A percentile compares a stretch with the other conserved stretches of the same genome.
Evolutionary conservation across 2,113 vertebrate species (phyloP).

Genomic region (Grallaria varia): DNA sequence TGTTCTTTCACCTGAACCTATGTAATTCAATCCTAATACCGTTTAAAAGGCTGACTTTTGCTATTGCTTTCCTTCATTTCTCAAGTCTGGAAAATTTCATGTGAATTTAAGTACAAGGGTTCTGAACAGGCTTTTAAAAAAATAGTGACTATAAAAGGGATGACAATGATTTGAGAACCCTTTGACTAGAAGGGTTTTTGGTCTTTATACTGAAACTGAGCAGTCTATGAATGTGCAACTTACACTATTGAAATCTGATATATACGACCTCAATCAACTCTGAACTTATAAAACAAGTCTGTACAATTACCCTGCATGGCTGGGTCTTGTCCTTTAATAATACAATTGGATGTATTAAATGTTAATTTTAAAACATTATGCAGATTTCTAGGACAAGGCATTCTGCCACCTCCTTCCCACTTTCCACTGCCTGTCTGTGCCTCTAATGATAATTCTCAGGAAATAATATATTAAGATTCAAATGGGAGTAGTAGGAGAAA

Average conservation of each 20-base stretch:
- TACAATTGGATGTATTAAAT: constrained; percentile 9
- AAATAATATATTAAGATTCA: constrained; percentile 5
- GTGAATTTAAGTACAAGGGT: not conserved
- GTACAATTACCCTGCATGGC: not conserved
- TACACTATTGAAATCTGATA: not conserved
- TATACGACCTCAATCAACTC: not conserved
- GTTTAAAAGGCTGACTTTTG: not conserved
- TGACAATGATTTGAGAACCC: not conserved
- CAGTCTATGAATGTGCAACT: not conserved
- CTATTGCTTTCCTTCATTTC: not conserved
- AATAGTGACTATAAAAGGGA: not conserved
- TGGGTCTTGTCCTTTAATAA: constrained; percentile 25
- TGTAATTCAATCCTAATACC: not conserved
- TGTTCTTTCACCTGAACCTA: not conserved
- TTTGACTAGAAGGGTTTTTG: not conserved
- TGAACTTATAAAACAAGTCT: not conserved
- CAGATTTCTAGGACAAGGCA: constrained; percentile 42
- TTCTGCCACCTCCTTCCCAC: constrained; percentile 49
- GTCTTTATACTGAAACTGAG: not conserved
- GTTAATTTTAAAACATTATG: constrained; percentile 23
- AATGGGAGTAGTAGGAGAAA: not conserved
- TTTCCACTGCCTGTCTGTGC: constrained; percentile 44
- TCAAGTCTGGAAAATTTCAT: not conserved
- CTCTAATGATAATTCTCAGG: constrained; percentile 29
- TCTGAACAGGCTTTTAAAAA: not conserved